Conservation (phyloP, 2,113 vertebrate genomes). For the Erythrocercus mccallii region DNA sequence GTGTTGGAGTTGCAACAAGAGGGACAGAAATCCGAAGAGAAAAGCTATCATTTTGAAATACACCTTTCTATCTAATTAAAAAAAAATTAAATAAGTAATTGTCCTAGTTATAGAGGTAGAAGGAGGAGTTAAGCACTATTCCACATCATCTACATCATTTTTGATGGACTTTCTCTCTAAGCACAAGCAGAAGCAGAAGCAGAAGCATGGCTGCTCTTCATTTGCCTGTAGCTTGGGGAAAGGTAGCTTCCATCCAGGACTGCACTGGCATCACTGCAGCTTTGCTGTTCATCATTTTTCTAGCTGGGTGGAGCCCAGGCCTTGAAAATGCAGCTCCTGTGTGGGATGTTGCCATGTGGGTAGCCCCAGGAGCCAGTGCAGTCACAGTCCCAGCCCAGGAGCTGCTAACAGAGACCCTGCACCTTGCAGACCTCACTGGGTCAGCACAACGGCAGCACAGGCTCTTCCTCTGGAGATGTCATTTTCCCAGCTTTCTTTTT, state of each 20-base stretch:
- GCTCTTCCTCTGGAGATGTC: neutral
- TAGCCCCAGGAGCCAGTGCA: neutral
- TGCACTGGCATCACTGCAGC: neutral
- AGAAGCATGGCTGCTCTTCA: fast-evolving
- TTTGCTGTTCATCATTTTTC: too few relatives aligned
- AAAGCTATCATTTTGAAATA: neutral
- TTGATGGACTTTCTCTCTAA: neutral
- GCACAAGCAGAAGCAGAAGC: fast-evolving
- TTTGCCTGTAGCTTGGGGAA: neutral
- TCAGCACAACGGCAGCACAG: fast-evolving
- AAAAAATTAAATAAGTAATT: neutral
- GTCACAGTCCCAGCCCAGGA: neutral
- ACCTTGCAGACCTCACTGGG: neutral
- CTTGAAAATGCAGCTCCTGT: neutral
- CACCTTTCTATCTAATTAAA: neutral
- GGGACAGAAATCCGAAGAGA: neutral
- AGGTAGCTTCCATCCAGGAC: fast-evolving
- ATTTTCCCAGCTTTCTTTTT: neutral
- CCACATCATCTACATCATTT: neutral
- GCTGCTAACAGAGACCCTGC: neutral
- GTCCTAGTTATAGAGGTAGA: neutral
- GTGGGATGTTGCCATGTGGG: too few relatives aligned
- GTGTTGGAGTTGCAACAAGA: neutral
- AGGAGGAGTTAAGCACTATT: neutral
- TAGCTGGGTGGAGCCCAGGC: neutral